phyloP scores from a whole-genome alignment of 2,797 vertebrate genomes.

The Tamandua tetradactyla region DNA sequence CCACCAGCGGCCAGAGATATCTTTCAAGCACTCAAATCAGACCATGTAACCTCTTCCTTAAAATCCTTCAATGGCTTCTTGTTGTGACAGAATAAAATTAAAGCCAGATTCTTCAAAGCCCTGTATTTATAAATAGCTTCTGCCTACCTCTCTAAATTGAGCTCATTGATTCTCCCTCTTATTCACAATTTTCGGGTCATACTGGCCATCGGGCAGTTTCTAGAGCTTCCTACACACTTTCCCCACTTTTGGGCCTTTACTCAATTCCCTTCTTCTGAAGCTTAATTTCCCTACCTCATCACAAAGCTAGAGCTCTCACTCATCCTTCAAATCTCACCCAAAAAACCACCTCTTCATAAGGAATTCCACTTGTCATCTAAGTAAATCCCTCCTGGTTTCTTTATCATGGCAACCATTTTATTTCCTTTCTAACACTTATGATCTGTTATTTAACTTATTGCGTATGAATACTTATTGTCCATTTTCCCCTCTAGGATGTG shows the following conservation, averaged over 20 bases:
- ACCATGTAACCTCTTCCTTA: neutral
- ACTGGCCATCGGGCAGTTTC: neutral
- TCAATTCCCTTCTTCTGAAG: neutral
- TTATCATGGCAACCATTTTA: neutral
- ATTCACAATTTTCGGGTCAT: neutral
- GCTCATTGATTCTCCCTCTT: constrained; percentile 14
- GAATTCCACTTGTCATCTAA: constrained; percentile 25
- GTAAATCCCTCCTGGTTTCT: constrained; percentile 1
- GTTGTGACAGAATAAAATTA: constrained; percentile 49
- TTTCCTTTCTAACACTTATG: neutral
- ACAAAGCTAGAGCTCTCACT: neutral
- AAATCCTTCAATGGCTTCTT: neutral
- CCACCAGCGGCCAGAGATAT: neutral
- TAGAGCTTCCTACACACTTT: constrained; percentile 4
- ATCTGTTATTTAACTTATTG: constrained; percentile 14
- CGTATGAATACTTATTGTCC: neutral
- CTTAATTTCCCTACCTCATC: neutral
- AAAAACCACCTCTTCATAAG: constrained; percentile 21
- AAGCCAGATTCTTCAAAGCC: constrained; percentile 25
- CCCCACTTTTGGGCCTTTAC: neutral
- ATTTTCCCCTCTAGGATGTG: neutral
- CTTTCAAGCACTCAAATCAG: constrained; percentile 27
- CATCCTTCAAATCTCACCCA: neutral
- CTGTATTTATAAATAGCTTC: constrained; percentile 26
- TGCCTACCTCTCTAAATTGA: constrained; percentile 42